phyloP scores from a whole-genome alignment of 2,113 vertebrate species.

The Ciconia stormi region DNA sequence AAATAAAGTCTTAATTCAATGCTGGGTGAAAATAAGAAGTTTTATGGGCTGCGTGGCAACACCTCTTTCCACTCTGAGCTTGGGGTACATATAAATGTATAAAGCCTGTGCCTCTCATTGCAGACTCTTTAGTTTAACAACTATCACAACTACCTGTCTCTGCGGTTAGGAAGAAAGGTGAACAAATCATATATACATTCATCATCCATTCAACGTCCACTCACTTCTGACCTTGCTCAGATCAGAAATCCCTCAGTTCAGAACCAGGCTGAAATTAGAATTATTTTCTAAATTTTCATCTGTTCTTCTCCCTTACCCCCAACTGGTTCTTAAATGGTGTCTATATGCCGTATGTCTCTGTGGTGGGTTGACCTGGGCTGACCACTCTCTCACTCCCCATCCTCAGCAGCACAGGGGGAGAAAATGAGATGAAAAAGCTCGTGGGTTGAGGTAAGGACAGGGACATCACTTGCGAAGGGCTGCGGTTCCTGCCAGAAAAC shows the following conservation, averaged over 20 bases:
- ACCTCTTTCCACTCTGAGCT: neutral
- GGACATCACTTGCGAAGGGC: neutral
- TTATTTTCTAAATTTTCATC: neutral
- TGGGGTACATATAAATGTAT: neutral
- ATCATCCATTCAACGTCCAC: neutral
- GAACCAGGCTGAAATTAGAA: neutral
- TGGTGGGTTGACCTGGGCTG: neutral
- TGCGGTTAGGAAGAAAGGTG: neutral
- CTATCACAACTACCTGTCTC: neutral
- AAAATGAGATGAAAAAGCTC: neutral
- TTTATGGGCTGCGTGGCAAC: neutral
- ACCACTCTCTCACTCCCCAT: neutral
- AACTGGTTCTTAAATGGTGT: neutral
- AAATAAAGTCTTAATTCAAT: neutral
- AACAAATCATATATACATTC: rapidly evolving
- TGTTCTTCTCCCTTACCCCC: neutral
- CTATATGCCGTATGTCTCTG: neutral
- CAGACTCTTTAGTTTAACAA: neutral
- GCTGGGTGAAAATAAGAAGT: neutral
- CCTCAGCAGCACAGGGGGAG: neutral
- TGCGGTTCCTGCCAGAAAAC: neutral
- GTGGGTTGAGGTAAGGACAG: neutral
- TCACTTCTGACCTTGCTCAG: neutral
- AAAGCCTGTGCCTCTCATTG: neutral
- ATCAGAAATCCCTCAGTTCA: neutral